phyloP scores from a whole-genome alignment of 2,113 vertebrate genomes.

The Xiphias gladius region DNA sequence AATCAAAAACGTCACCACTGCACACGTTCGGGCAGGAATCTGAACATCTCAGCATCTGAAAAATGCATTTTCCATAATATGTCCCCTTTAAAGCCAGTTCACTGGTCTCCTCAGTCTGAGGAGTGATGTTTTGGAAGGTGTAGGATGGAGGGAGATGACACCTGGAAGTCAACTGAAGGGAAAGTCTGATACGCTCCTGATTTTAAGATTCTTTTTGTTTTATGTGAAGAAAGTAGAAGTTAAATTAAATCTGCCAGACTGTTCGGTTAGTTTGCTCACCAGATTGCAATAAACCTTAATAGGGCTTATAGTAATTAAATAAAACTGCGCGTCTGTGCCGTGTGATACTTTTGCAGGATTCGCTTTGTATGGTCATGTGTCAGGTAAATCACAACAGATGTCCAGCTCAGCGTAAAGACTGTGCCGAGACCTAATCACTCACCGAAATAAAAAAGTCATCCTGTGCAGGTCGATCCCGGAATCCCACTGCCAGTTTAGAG shows the following conservation, averaged over 20 bases:
- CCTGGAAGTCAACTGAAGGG: not conserved
- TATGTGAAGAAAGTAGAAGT: not conserved
- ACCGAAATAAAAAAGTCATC: conserved; percentile 39
- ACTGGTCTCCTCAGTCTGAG: not conserved
- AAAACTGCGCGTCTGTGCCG: conserved; percentile 13
- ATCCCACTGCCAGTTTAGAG: conserved; percentile 41
- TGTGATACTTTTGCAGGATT: conserved; percentile 4
- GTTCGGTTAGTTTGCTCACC: not conserved
- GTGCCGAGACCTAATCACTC: conserved; percentile 19
- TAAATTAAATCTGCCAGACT: not conserved
- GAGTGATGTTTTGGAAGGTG: conserved; percentile 1
- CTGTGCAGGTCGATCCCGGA: conserved; percentile 33
- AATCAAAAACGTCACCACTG: no score
- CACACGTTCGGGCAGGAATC: no score
- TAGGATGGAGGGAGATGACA: not conserved
- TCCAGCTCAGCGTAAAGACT: conserved; percentile 49
- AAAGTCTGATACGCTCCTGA: not conserved
- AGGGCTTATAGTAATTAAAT: conserved; percentile 1
- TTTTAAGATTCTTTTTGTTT: not conserved
- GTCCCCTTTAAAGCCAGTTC: conserved; percentile 1
- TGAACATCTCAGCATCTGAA: no score
- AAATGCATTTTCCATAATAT: no score
- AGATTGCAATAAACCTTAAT: conserved; percentile 1
- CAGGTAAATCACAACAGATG: conserved; percentile 52
- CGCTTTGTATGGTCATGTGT: not conserved